phyloP scores from a whole-genome alignment of 2,113 vertebrate genomes.

The Scartelaos histophorus region DNA sequence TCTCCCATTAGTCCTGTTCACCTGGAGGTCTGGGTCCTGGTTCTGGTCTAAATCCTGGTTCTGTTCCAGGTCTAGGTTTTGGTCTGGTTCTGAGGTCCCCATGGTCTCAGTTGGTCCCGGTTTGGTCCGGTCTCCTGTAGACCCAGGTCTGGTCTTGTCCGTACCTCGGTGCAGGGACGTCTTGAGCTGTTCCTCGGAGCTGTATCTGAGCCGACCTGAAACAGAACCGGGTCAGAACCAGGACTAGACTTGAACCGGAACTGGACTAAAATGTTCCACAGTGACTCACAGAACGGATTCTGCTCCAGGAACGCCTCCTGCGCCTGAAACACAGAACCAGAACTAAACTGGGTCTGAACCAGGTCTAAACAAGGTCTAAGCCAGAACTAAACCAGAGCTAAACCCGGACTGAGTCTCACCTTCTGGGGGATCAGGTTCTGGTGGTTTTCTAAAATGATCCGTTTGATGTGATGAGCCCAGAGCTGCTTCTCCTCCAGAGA shows the following conservation, averaged over 20 bases:
- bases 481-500: slow-evolving; percentile 86
- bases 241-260: not conserved
- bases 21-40: not conserved
- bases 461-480: slow-evolving; percentile 95
- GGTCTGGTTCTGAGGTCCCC: not conserved
- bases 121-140: not conserved
- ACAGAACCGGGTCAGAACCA: not conserved
- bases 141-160: not conserved
- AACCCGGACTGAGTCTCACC: slow-evolving; percentile 61
- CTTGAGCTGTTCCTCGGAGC: not conserved
- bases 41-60: not conserved
- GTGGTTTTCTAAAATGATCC: slow-evolving; percentile 92
- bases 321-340: slow-evolving; percentile 74
- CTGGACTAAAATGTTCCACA: no score
- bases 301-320: slow-evolving; percentile 93
- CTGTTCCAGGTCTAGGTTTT: not conserved
- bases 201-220: not conserved
- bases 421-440: slow-evolving; percentile 90
- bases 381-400: not conserved
- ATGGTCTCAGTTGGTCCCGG: not conserved
- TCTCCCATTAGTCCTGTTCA: not conserved
- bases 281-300: slow-evolving; percentile 86
- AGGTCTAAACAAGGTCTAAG: not conserved
- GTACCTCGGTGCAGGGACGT: not conserved
- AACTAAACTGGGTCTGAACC: not conserved